Evolutionary conservation across 2,113 vertebrate genomes (phyloP), one percentile per base, ranked within the genome.

Genomic region (Microcebus ravelobensis): DNA sequence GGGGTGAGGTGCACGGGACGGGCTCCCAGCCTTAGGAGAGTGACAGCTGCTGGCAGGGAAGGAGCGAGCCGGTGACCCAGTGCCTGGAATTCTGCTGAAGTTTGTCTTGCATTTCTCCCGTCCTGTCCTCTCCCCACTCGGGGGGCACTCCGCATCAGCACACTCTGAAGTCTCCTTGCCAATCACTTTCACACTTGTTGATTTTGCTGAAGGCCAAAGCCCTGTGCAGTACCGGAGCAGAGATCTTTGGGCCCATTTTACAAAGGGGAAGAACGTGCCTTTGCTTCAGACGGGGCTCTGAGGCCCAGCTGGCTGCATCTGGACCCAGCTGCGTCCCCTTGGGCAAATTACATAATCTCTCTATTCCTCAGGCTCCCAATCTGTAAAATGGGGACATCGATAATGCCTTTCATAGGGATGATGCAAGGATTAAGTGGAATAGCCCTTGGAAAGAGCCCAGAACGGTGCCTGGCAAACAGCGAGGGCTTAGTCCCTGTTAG

Each of bases 61-160:
- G 48, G 4, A 5, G 10, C 9, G 3, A 25, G n/a, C 23, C 11
- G 34, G 92, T 34, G 34, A 6, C 70, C 67, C 48, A 0, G 1
- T 0, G 79, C 29, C 70, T 25, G 67, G 59, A n/a, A 1, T 2
- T 50, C 57, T 9, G 4, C 76, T 1, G 7, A 17, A 61, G 34
- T 23, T 45, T 1, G 10, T 1, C 31, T 61, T 48, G 7, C 17
- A 3, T 31, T 5, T 31, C n/a, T 83, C 18, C 25, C 8, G 39
- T 23, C 45, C n/a, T 13, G 29, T 18, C 55, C 52, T 63, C 15
- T 12, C 29, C 12, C 29, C 9, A 67, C 34, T 42, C 39, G 3
- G 0, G 0, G 0, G n/a, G 25, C 5, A 2, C 15, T 6, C 65
- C 7, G 0, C 8, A 0, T 1, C 0, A 8, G 29, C 45, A 36